Percentiles rank a stretch among this genome's conserved stretches.
Evolutionary conservation across 2,888 invertebrate genomes (phyloP).

Genomic region (Elysia crispata): DNA sequence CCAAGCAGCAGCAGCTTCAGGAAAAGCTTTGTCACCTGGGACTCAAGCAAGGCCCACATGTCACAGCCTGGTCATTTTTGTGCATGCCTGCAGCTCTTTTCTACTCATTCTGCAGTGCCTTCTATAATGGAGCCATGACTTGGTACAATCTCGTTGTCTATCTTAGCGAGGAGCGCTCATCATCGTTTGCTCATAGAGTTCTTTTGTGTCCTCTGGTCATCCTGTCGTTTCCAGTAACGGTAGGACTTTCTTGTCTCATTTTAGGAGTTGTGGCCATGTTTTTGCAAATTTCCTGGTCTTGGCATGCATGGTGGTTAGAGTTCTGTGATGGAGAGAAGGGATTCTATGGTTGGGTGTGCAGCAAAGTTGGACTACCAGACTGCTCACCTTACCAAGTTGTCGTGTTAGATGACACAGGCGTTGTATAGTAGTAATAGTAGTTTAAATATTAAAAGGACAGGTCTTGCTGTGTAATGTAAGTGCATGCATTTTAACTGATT

Average conservation of each 20-base stretch:
- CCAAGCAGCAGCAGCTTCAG: constrained; percentile 42
- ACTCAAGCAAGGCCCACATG: constrained; percentile 82
- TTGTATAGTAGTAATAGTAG: no score
- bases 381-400: constrained; percentile 88
- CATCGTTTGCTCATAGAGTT: constrained; percentile 82
- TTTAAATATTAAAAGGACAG: no score
- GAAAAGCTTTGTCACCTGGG: constrained; percentile 73
- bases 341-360: constrained; percentile 88
- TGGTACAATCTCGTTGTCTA: constrained; percentile 88
- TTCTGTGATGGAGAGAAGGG: constrained; percentile 87
- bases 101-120: constrained; percentile 84
- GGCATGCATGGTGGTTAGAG: constrained; percentile 84
- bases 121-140: constrained; percentile 86
- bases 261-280: constrained; percentile 84
- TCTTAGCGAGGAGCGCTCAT: constrained; percentile 82
- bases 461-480: no score
- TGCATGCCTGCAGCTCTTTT: constrained; percentile 84
- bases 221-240: constrained; percentile 84
- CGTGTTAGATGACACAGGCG: constrained; percentile 70
- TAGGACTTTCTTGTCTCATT: constrained; percentile 83
- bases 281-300: constrained; percentile 84
- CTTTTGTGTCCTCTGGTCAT: constrained; percentile 84
- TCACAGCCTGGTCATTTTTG: constrained; percentile 83
- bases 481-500: no score
- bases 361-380: constrained; percentile 83